Percentiles rank a stretch among this genome's conserved stretches.
Evolutionary conservation across 2,888 invertebrate genomes (phyloP).

Genomic region (Apomyelois bistriatella): DNA sequence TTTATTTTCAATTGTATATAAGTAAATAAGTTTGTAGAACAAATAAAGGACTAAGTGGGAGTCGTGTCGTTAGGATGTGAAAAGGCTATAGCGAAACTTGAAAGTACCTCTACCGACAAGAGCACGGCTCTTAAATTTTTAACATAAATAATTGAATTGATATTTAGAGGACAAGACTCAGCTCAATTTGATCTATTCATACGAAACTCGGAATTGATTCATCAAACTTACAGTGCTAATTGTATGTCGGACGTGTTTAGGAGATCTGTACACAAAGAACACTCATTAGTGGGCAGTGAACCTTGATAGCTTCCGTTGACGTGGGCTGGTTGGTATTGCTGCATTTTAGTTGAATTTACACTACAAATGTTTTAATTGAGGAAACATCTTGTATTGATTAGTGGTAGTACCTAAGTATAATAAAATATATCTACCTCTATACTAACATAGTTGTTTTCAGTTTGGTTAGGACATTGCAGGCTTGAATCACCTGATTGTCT

Average conservation of each 20-base stretch:
- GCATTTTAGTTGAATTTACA: neutral
- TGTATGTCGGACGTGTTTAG: slow-evolving; percentile 4
- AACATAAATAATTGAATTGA: neutral
- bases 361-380: neutral
- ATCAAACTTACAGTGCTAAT: slow-evolving; percentile 7
- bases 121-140: too few species aligned
- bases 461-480: too few species aligned
- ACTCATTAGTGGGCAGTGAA: slow-evolving; percentile 22
- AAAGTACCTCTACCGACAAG: too few species aligned
- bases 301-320: slow-evolving; percentile 53
- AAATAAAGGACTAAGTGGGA: too few species aligned
- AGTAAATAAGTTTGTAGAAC: too few species aligned
- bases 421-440: too few species aligned
- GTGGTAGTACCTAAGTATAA: too few species aligned
- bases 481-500: too few species aligned
- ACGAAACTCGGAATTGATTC: neutral
- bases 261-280: slow-evolving; percentile 11
- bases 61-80: too few species aligned
- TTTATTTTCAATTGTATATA: too few species aligned
- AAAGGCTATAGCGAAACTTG: too few species aligned
- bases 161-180: neutral
- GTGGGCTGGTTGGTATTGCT: slow-evolving; percentile 12
- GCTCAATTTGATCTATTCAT: neutral
- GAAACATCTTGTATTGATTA: neutral
- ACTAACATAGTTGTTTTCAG: too few species aligned